Conservation (phyloP, 1,140 invertebrate genomes). For the Augochlora pura region DNA sequence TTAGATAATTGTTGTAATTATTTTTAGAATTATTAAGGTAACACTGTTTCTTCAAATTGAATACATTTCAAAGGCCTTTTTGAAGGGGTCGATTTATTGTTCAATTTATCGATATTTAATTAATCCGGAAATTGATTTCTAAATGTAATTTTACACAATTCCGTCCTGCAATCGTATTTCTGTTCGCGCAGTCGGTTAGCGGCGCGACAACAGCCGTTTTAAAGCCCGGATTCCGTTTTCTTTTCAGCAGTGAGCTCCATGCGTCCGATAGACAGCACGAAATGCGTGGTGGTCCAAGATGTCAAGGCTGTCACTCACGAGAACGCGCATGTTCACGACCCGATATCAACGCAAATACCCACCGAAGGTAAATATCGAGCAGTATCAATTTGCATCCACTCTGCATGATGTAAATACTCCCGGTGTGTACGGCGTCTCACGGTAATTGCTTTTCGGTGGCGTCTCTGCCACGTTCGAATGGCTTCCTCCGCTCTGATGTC, state of each 20-base stretch:
- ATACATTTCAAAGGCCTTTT: too few relatives aligned
- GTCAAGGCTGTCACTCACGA: slow-evolving; percentile 92
- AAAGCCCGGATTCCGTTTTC: slow-evolving; percentile 52
- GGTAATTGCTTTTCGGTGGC: slow-evolving; percentile 65
- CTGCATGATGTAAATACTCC: slow-evolving; percentile 65
- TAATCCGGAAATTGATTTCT: too few relatives aligned
- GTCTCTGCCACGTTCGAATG: slow-evolving; percentile 53
- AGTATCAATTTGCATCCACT: slow-evolving; percentile 66
- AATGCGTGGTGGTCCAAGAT: slow-evolving; percentile 94
- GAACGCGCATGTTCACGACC: slow-evolving; percentile 85
- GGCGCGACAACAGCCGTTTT: background rate
- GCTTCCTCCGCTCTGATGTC: slow-evolving; percentile 40
- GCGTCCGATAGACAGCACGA: slow-evolving; percentile 90
- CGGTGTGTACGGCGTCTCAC: slow-evolving; percentile 56
- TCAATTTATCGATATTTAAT: too few relatives aligned
- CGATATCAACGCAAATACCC: slow-evolving; percentile 86
- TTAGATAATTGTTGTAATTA: too few relatives aligned
- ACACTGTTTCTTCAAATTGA: too few relatives aligned
- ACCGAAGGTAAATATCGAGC: slow-evolving; percentile 84
- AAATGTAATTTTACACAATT: too few relatives aligned
- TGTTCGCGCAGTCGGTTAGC: background rate
- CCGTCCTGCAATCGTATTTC: too few relatives aligned
- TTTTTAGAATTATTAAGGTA: too few relatives aligned
- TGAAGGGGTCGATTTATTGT: too few relatives aligned
- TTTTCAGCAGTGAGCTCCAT: slow-evolving; percentile 92